phyloP scores from a whole-genome alignment of 2,797 vertebrate genomes.

The Percopsis omiscomaycus region DNA sequence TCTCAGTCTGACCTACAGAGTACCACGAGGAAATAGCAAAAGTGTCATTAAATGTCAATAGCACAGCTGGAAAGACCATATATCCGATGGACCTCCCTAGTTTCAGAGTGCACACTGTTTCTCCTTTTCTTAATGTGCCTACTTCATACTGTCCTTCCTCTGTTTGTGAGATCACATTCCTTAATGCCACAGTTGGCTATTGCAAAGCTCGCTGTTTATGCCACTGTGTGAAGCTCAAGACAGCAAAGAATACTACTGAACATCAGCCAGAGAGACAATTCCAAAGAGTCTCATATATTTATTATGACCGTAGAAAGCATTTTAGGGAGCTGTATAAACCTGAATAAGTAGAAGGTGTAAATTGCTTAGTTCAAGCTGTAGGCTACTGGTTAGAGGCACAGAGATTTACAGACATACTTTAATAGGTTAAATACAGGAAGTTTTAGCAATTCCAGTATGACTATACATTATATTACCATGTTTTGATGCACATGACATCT shows the following conservation, averaged over 20 bases:
- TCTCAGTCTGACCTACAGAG: too few species aligned
- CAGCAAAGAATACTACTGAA: not conserved
- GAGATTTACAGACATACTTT: too few species aligned
- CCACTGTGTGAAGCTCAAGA: not conserved
- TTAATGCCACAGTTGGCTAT: conserved; percentile 7
- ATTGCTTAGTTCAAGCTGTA: conserved; percentile 27
- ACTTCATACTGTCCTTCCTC: conserved; percentile 18
- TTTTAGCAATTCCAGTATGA: not conserved
- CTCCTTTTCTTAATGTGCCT: conserved; percentile 5
- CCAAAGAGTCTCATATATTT: not conserved
- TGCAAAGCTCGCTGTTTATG: not conserved
- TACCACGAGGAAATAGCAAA: too few species aligned
- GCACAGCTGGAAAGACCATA: not conserved
- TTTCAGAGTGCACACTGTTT: not conserved
- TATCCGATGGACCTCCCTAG: not conserved
- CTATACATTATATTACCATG: too few species aligned
- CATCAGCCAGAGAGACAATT: not conserved
- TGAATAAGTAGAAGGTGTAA: conserved; percentile 50
- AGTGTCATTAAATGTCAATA: conserved; percentile 26
- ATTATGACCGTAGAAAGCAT: not conserved
- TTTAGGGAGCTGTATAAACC: too few species aligned
- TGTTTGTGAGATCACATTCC: conserved; percentile 7
- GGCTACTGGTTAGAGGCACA: conserved; percentile 11
- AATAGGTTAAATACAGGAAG: too few species aligned
- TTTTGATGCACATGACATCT: too few species aligned